Evolutionary conservation across 2,888 invertebrate genomes (phyloP).

Genomic region (Gymnosoma rotundatum): DNA sequence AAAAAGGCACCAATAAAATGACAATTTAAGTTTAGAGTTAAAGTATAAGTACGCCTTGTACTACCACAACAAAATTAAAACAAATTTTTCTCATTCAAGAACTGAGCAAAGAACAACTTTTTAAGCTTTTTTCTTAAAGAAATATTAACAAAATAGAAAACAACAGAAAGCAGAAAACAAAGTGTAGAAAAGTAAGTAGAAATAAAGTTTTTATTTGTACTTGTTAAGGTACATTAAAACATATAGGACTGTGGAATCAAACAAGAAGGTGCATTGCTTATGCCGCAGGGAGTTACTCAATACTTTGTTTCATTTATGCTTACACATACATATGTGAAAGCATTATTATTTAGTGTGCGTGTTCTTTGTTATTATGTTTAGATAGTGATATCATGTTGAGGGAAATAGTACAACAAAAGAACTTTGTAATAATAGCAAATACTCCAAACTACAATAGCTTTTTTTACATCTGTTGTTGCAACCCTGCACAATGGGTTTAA

Average conservation of each 20-base stretch:
- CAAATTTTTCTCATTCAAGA: slow-evolving; percentile 30
- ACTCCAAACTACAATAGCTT: background rate
- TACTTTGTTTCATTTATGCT: too few relatives aligned
- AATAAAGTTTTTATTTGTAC: slow-evolving; percentile 47
- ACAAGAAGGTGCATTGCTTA: slow-evolving; percentile 42
- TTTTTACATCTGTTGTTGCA: background rate
- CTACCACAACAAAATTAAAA: slow-evolving; percentile 42
- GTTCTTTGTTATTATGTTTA: background rate
- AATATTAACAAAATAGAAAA: slow-evolving; percentile 1
- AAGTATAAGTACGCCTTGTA: slow-evolving; percentile 47
- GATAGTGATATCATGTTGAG: slow-evolving; percentile 16
- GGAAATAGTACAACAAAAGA: background rate
- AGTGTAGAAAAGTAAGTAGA: slow-evolving; percentile 6
- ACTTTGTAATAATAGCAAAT: background rate
- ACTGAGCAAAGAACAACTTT: slow-evolving; percentile 47
- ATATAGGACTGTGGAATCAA: slow-evolving; percentile 13
- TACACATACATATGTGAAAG: too few relatives aligned
- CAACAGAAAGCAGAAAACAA: background rate
- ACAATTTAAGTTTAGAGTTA: slow-evolving; percentile 51
- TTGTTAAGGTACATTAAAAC: slow-evolving; percentile 16
- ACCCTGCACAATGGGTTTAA: background rate
- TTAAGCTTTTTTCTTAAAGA: background rate
- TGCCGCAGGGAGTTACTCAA: slow-evolving; percentile 11
- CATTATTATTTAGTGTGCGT: slow-evolving; percentile 8
- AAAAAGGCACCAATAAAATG: slow-evolving; percentile 26